Evolutionary conservation across 2,113 vertebrate genomes (phyloP).

Genomic region (Ictalurus furcatus): DNA sequence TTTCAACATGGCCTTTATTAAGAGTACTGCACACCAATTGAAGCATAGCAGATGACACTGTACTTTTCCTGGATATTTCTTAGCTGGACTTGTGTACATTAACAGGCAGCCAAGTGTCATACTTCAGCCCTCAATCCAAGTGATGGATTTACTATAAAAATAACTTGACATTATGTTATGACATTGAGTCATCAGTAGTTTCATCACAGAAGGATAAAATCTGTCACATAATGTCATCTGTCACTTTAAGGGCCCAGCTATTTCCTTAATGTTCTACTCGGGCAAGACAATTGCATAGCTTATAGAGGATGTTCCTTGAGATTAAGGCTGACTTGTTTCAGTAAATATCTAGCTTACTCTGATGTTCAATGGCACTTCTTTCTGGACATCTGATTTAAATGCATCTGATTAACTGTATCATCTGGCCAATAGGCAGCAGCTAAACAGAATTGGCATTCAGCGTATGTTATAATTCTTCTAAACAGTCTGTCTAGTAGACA

Average conservation of each 20-base stretch:
- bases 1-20: slow-evolving; percentile 9
- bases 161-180: slow-evolving; percentile 6
- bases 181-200: not conserved
- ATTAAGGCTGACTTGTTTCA: slow-evolving; percentile 8
- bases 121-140: not conserved
- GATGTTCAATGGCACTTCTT: not conserved
- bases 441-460: slow-evolving; percentile 26
- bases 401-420: slow-evolving; percentile 15
- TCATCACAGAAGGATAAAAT: slow-evolving; percentile 9
- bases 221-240: slow-evolving; percentile 2
- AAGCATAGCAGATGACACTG: not conserved
- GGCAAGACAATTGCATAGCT: not conserved
- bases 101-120: not conserved
- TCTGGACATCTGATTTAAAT: not conserved
- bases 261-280: slow-evolving; percentile 19
- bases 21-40: not conserved
- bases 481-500: slow-evolving; percentile 9
- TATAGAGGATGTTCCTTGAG: not conserved
- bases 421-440: not conserved
- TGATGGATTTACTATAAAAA: slow-evolving; percentile 22
- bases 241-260: not conserved
- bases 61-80: not conserved
- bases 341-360: not conserved
- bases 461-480: not conserved
- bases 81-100: not conserved